Percentiles rank a stretch among this genome's conserved stretches.
Evolutionary conservation across 2,888 invertebrate genomes (phyloP).

Genomic region (Papilio protenor): DNA sequence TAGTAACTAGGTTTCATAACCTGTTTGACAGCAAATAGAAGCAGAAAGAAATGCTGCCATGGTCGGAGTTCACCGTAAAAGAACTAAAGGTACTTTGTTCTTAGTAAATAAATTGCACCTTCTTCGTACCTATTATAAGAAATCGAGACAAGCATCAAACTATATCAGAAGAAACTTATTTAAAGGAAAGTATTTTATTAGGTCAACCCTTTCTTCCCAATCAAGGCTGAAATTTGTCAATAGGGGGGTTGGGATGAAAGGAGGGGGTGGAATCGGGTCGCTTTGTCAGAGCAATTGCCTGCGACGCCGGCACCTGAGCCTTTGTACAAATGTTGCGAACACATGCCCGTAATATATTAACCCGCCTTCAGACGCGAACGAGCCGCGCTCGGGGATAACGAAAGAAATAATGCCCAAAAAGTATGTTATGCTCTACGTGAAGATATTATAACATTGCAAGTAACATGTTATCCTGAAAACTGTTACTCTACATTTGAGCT

Average conservation of each 20-base stretch:
- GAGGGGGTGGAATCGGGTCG: slow-evolving; percentile 46
- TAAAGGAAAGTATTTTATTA: slow-evolving; percentile 45
- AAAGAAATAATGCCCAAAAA: slow-evolving; percentile 51
- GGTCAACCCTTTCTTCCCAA: slow-evolving; percentile 49
- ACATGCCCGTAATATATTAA: slow-evolving; percentile 67
- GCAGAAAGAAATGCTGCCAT: neutral
- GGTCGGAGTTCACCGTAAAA: neutral
- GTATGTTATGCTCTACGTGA: slow-evolving; percentile 24
- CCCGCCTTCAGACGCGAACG: slow-evolving; percentile 49
- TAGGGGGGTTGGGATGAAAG: slow-evolving; percentile 32
- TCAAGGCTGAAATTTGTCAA: slow-evolving; percentile 54
- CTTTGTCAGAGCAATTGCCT: slow-evolving; percentile 66
- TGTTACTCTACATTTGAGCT: neutral
- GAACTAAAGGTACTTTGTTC: neutral
- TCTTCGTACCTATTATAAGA: neutral
- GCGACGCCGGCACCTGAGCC: slow-evolving; percentile 68
- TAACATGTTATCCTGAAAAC: neutral
- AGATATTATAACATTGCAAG: slow-evolving; percentile 8
- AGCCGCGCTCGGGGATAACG: slow-evolving; percentile 51
- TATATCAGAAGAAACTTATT: slow-evolving; percentile 43
- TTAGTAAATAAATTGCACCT: neutral
- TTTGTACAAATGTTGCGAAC: slow-evolving; percentile 52
- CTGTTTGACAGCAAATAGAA: neutral
- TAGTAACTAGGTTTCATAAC: neutral
- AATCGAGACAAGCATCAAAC: slow-evolving; percentile 11